Conservation (phyloP, 2,888 invertebrate species). For the Phortica okadai region DNA sequence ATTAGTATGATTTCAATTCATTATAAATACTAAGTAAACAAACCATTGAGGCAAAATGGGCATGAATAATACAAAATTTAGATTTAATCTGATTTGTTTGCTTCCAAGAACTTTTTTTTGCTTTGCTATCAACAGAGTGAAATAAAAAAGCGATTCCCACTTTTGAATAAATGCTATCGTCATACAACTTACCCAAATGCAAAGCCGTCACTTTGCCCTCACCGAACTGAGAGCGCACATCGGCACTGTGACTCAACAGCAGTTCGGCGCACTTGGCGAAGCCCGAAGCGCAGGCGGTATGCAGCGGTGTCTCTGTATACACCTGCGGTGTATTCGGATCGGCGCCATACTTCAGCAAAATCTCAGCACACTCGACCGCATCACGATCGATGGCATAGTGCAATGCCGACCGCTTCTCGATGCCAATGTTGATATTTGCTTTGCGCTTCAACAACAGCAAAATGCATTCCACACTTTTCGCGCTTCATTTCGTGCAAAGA, state of each 20-base stretch:
- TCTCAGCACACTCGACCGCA: constrained; percentile 84
- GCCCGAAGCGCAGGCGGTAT: constrained; percentile 87
- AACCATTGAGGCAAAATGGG: no score
- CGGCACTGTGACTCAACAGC: constrained; percentile 87
- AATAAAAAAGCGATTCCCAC: constrained; percentile 1
- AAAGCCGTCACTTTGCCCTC: constrained; percentile 86
- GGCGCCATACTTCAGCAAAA: constrained; percentile 86
- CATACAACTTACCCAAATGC: constrained; percentile 80
- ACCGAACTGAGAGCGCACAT: constrained; percentile 86
- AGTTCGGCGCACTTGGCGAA: constrained; percentile 83
- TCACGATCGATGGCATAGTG: constrained; percentile 90
- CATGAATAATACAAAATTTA: no score
- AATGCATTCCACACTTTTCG: constrained; percentile 75
- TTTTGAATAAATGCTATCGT: background rate
- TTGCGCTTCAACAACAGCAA: constrained; percentile 83
- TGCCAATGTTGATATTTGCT: constrained; percentile 88
- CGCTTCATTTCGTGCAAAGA: constrained; percentile 52
- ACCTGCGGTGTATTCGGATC: constrained; percentile 89
- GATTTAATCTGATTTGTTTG: no score
- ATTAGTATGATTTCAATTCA: no score
- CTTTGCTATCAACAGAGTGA: background rate
- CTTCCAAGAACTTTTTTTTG: no score
- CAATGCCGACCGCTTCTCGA: constrained; percentile 84
- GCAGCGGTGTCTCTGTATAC: constrained; percentile 89
- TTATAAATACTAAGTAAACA: no score